Evolutionary conservation across 2,888 invertebrate species (phyloP).

Genomic region (Drosophila villosipedis): DNA sequence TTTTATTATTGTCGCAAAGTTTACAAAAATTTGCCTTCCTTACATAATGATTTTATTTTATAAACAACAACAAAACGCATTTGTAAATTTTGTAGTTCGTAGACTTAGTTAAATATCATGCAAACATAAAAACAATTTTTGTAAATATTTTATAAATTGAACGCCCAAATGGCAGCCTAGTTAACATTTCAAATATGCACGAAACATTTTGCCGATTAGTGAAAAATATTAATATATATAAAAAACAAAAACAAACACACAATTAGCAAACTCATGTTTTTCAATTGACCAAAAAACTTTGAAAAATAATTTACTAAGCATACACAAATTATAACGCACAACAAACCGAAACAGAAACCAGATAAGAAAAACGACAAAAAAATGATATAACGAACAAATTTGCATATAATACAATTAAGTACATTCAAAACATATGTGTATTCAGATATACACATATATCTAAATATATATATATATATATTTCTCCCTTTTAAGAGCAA

Average conservation of each 20-base stretch:
- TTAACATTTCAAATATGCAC: slow-evolving; percentile 68
- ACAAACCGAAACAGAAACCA: slow-evolving; percentile 16
- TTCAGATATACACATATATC: slow-evolving; percentile 25
- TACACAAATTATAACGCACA: slow-evolving; percentile 37
- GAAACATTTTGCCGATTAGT: slow-evolving; percentile 64
- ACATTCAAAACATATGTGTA: slow-evolving; percentile 23
- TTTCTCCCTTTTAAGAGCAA: slow-evolving; percentile 58
- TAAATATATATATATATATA: slow-evolving; percentile 10
- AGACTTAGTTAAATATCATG: slow-evolving; percentile 69
- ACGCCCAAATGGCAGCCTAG: slow-evolving; percentile 65
- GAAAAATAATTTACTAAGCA: slow-evolving; percentile 61
- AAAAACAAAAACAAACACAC: neutral
- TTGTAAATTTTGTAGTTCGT: slow-evolving; percentile 76
- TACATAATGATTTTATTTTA: slow-evolving; percentile 31
- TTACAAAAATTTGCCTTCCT: slow-evolving; percentile 55
- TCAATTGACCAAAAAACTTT: slow-evolving; percentile 62
- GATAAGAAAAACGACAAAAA: neutral
- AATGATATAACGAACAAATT: slow-evolving; percentile 44
- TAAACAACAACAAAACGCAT: slow-evolving; percentile 40
- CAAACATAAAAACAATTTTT: slow-evolving; percentile 47
- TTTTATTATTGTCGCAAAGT: slow-evolving; percentile 45
- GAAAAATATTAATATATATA: slow-evolving; percentile 30
- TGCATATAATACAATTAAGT: slow-evolving; percentile 40
- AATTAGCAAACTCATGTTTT: slow-evolving; percentile 46
- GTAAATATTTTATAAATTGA: slow-evolving; percentile 75